Evolutionary conservation across 2,797 vertebrate species (phyloP).

Genomic region (Mycteria americana): DNA sequence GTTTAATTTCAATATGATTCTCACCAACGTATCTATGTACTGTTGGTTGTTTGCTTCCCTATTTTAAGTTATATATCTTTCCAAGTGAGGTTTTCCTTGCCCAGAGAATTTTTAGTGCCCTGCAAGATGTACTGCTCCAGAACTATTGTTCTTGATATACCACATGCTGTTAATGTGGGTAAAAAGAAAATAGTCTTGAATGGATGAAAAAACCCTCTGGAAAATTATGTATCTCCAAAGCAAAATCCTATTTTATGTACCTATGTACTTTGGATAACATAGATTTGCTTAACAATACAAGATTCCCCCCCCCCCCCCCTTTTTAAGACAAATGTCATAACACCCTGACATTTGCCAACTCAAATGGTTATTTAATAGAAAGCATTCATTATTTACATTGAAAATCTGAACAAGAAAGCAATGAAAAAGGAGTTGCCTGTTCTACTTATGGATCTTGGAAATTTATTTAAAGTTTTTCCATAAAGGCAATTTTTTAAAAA

Average conservation of each 20-base stretch:
- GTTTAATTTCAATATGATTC: neutral
- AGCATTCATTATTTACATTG: neutral
- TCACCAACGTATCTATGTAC: neutral
- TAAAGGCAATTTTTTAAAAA: neutral
- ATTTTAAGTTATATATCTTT: neutral
- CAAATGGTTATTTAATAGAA: neutral
- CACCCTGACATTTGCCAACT: neutral
- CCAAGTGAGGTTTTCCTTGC: neutral
- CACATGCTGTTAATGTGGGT: neutral
- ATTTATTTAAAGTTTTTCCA: neutral
- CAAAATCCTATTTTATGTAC: neutral
- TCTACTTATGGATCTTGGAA: neutral
- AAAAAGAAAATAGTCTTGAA: neutral
- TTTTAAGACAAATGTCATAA: neutral
- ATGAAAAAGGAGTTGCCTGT: neutral
- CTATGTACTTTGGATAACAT: neutral
- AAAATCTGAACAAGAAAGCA: neutral
- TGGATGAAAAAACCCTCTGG: neutral
- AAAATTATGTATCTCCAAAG: neutral
- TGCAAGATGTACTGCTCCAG: neutral
- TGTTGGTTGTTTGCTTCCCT: neutral
- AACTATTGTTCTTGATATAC: neutral
- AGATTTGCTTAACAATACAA: neutral
- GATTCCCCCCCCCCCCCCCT: fast-evolving
- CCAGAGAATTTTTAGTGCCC: neutral